These are phyloP conservation scores for Buphagus erythrorhynchus DNA, from an alignment of 2,797 vertebrate genomes.

Conservation along the genomic window DNA sequence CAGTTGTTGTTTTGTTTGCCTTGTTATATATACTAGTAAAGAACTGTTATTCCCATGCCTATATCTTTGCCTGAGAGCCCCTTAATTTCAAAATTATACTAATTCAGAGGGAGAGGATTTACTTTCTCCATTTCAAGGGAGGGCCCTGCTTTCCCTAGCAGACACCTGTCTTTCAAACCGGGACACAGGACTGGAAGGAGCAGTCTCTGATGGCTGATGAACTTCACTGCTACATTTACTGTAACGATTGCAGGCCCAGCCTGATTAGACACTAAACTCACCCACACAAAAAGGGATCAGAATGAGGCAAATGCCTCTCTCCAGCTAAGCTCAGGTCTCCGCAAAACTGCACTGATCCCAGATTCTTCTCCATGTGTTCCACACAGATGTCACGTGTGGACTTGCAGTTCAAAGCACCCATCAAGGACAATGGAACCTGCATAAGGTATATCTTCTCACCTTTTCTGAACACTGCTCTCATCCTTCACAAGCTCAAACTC, in stretches of 20 bases:
- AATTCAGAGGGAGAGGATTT: no score
- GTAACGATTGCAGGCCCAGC: background rate
- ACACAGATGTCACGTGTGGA: accelerated
- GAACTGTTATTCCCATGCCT: no score
- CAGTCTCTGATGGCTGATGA: background rate
- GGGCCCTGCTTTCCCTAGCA: no score
- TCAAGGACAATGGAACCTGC: accelerated
- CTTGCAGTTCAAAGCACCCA: background rate
- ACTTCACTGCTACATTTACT: background rate
- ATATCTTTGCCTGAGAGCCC: no score
- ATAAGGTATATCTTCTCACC: conserved; percentile 68
- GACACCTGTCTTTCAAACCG: no score
- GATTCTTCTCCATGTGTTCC: background rate
- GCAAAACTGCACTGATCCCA: background rate
- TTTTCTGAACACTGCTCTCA: conserved; percentile 81
- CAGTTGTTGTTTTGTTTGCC: no score
- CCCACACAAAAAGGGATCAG: background rate
- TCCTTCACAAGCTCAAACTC: conserved; percentile 96
- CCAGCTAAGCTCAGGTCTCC: background rate
- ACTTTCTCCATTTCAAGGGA: no score
- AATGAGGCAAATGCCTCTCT: background rate
- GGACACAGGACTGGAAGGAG: background rate
- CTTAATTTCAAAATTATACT: no score
- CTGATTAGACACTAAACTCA: background rate
- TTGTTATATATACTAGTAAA: no score